Percentiles rank a stretch among this genome's conserved stretches.
Evolutionary conservation across 2,113 vertebrate species (phyloP).

Genomic region (Archocentrus centrarchus): DNA sequence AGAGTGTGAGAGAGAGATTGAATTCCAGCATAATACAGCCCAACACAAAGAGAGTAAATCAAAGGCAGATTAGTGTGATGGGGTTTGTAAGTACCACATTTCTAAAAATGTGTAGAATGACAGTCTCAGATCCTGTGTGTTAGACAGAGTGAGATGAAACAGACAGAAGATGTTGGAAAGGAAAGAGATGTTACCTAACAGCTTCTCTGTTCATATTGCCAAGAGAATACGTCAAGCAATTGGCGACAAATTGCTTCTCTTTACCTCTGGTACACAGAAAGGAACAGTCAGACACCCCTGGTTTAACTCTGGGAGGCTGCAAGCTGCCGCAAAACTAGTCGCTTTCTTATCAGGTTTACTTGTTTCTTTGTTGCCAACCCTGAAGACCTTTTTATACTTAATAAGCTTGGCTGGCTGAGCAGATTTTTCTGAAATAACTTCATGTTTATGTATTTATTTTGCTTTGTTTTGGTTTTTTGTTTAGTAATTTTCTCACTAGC

Average conservation of each 20-base stretch:
- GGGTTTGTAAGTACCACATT: constrained; percentile 47
- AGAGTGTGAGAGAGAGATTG: constrained; percentile 1
- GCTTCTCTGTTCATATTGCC: constrained; percentile 44
- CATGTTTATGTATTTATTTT: neutral
- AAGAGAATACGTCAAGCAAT: constrained; percentile 57
- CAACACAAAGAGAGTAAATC: constrained; percentile 40
- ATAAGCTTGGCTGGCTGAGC: neutral
- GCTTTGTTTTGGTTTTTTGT: fast-evolving
- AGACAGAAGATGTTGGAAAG: constrained; percentile 45
- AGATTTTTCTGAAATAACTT: neutral
- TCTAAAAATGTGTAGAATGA: constrained; percentile 44
- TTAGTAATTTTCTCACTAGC: neutral
- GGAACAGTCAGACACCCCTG: constrained; percentile 36
- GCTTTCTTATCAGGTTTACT: constrained; percentile 20
- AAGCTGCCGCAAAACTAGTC: constrained; percentile 27
- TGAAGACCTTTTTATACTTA: neutral
- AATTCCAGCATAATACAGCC: constrained; percentile 45
- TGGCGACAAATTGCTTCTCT: constrained; percentile 56
- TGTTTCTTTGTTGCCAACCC: constrained; percentile 9
- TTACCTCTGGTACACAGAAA: constrained; percentile 49
- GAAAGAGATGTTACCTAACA: constrained; percentile 57
- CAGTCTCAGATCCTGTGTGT: constrained; percentile 19
- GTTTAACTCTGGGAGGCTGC: constrained; percentile 28
- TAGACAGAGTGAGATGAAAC: constrained; percentile 39
- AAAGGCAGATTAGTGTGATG: constrained; percentile 43